Conservation (phyloP, 2,797 vertebrate genomes). For the Hypotaenidia philippensis region DNA sequence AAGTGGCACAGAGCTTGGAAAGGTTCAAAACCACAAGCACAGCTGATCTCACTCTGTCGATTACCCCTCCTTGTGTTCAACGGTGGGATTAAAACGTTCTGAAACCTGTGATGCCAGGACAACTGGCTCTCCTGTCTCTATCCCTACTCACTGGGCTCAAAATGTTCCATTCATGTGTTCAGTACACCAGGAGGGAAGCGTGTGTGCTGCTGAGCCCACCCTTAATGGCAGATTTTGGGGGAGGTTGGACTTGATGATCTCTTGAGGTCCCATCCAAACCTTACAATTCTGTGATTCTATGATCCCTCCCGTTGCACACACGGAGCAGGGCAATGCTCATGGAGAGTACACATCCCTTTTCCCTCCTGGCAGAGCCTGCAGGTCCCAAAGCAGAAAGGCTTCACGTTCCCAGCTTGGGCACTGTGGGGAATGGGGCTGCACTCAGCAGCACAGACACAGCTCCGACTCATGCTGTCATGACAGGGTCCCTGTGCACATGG, state of each 20-base stretch:
- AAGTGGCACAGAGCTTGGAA: background rate
- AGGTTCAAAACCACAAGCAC: background rate
- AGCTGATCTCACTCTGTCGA: fast-evolving
- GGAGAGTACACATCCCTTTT: fast-evolving
- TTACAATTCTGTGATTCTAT: too few relatives aligned
- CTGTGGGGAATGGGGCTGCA: fast-evolving
- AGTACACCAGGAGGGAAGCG: fast-evolving
- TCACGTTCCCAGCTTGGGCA: fast-evolving
- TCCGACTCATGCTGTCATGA: fast-evolving
- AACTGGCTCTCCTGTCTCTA: background rate
- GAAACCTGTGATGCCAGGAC: too few relatives aligned
- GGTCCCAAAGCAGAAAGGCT: fast-evolving
- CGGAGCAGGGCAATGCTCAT: fast-evolving
- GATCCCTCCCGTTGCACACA: too few relatives aligned
- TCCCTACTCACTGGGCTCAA: background rate
- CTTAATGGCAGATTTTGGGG: too few relatives aligned
- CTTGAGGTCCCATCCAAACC: too few relatives aligned
- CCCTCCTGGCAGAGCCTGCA: background rate
- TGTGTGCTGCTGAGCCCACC: fast-evolving
- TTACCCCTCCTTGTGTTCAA: background rate
- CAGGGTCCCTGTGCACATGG: fast-evolving
- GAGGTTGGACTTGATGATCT: too few relatives aligned
- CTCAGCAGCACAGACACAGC: fast-evolving
- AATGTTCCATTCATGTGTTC: fast-evolving
- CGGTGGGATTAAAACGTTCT: background rate